Evolutionary conservation across 2,888 invertebrate species (phyloP).

Genomic region (Phania funesta): DNA sequence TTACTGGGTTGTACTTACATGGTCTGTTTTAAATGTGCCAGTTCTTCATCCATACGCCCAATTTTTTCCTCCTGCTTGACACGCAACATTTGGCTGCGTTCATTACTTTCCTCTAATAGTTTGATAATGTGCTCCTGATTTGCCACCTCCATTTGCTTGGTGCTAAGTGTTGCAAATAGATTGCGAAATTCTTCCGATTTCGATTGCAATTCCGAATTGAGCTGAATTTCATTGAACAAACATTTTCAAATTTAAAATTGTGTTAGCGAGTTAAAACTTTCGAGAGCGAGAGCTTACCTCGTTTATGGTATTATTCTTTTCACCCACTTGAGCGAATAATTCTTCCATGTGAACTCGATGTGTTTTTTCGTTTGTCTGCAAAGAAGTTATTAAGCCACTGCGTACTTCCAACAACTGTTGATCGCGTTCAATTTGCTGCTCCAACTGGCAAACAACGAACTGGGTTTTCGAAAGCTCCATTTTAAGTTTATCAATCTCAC

Average conservation of each 20-base stretch:
- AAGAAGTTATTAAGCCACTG: slow-evolving; percentile 73
- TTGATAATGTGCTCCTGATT: slow-evolving; percentile 75
- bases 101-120: slow-evolving; percentile 75
- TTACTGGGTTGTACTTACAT: slow-evolving; percentile 73
- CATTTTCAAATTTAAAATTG: not conserved
- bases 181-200: slow-evolving; percentile 75
- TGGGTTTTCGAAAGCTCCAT: slow-evolving; percentile 70
- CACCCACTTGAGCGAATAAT: slow-evolving; percentile 72
- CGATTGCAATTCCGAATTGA: slow-evolving; percentile 73
- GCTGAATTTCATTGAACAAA: slow-evolving; percentile 65
- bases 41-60: slow-evolving; percentile 72
- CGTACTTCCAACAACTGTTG: slow-evolving; percentile 73
- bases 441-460: slow-evolving; percentile 70
- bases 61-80: slow-evolving; percentile 77
- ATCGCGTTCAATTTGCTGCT: slow-evolving; percentile 72
- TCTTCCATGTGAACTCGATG: slow-evolving; percentile 72
- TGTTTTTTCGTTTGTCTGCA: slow-evolving; percentile 74
- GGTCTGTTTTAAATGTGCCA: slow-evolving; percentile 72
- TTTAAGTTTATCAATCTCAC: slow-evolving; percentile 70
- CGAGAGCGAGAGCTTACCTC: slow-evolving; percentile 66
- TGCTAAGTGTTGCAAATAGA: slow-evolving; percentile 72
- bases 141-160: slow-evolving; percentile 74
- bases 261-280: not conserved
- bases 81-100: slow-evolving; percentile 72
- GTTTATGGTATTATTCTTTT: slow-evolving; percentile 70